These are phyloP conservation scores for Gobionotothen gibberifrons DNA, from an alignment of 2,797 vertebrate genomes.

Conservation along the genomic window DNA sequence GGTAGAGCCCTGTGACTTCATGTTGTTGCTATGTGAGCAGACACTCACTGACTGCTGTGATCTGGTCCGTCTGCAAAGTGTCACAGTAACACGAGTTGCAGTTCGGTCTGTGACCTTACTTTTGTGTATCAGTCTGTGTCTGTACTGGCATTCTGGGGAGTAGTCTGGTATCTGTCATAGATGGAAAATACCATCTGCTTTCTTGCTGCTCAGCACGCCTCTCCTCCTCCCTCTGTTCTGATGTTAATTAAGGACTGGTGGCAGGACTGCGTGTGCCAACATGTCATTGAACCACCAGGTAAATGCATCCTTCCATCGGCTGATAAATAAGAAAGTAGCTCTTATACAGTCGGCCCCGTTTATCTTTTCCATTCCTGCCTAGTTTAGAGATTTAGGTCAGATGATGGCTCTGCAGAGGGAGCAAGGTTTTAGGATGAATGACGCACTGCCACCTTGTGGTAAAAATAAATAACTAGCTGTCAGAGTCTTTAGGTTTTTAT, in stretches of 20 bases:
- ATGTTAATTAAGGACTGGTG: conserved; percentile 58
- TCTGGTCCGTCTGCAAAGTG: conserved; percentile 14
- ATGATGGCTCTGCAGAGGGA: conserved; percentile 67
- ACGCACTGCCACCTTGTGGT: conserved; percentile 79
- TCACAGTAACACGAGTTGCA: conserved; percentile 27
- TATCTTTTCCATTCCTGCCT: conserved; percentile 55
- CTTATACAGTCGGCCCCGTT: conserved; percentile 51
- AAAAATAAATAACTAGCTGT: background rate
- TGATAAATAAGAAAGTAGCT: conserved; percentile 50
- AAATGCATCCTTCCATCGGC: conserved; percentile 35
- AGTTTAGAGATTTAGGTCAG: conserved; percentile 81
- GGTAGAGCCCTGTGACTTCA: background rate
- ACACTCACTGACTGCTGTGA: conserved; percentile 11
- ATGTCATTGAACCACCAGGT: conserved; percentile 21
- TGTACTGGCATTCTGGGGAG: conserved; percentile 47
- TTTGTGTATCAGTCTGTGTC: conserved; percentile 42
- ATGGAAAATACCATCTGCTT: conserved; percentile 81
- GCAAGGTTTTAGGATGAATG: conserved; percentile 19
- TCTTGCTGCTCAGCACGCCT: conserved; percentile 65
- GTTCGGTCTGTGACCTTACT: conserved; percentile 29
- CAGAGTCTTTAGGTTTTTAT: no score
- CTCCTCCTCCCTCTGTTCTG: conserved; percentile 61
- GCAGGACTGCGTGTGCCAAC: conserved; percentile 21
- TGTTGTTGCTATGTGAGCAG: conserved; percentile 9
- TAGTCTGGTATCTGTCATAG: conserved; percentile 66